Conservation (phyloP, 2,797 vertebrate species). For the Knipowitschia caucasica region DNA sequence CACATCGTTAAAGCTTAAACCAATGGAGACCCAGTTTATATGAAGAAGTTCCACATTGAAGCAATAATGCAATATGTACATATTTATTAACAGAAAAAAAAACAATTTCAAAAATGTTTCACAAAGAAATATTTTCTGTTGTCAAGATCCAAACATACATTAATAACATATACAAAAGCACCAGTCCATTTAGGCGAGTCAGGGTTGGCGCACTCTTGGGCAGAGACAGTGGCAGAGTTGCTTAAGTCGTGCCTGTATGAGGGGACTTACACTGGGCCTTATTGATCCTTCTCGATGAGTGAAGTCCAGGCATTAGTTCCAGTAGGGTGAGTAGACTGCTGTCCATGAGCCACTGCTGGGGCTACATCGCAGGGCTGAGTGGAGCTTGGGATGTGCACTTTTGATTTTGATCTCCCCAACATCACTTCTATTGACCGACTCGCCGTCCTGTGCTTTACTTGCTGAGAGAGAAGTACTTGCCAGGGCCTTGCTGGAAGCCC, state of each 20-base stretch:
- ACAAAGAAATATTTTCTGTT: constrained; percentile 31
- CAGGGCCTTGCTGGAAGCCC: constrained; percentile 52
- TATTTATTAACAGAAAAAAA: constrained; percentile 56
- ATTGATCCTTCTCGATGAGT: constrained; percentile 74
- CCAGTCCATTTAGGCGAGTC: constrained; percentile 9
- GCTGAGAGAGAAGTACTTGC: constrained; percentile 61
- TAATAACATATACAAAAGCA: constrained; percentile 34
- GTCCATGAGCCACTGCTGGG: constrained; percentile 67
- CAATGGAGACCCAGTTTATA: not conserved
- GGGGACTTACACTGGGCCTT: constrained; percentile 66
- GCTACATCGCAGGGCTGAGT: constrained; percentile 71
- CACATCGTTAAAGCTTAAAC: not conserved
- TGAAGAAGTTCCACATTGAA: not conserved
- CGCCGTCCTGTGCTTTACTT: constrained; percentile 63
- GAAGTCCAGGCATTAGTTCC: constrained; percentile 79
- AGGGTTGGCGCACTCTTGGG: constrained; percentile 31
- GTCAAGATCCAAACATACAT: constrained; percentile 41
- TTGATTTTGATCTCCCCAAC: constrained; percentile 76
- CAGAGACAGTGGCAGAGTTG: constrained; percentile 59
- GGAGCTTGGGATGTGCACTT: constrained; percentile 71
- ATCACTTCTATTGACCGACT: constrained; percentile 69
- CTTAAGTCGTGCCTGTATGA: constrained; percentile 68
- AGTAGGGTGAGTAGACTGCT: constrained; percentile 71
- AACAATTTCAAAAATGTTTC: constrained; percentile 40
- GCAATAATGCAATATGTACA: constrained; percentile 47